Evolutionary conservation across 2,113 vertebrate species (phyloP).

Genomic region (Anseranas semipalmata): DNA sequence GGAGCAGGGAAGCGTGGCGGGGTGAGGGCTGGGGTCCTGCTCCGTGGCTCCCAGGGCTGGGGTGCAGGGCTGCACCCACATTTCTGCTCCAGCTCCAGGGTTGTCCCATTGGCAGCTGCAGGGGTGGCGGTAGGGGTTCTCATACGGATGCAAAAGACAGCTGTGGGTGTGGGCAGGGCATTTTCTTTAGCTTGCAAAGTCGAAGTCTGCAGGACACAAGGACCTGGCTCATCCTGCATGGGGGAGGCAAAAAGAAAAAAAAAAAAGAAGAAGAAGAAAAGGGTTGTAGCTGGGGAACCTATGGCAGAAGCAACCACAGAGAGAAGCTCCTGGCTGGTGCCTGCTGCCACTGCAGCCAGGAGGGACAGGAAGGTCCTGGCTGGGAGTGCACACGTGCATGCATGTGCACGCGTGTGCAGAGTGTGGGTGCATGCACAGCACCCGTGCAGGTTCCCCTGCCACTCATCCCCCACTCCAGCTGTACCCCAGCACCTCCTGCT

Average conservation of each 20-base stretch:
- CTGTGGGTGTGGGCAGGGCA: not conserved
- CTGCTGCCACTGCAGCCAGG: not conserved
- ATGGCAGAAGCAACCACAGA: rapidly evolving
- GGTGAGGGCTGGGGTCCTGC: not conserved
- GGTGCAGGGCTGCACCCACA: no score
- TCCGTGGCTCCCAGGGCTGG: not conserved
- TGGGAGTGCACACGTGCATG: not conserved
- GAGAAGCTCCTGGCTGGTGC: not conserved
- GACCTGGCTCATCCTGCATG: rapidly evolving
- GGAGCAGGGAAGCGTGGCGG: not conserved
- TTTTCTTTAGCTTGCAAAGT: not conserved
- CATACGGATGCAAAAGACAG: rapidly evolving
- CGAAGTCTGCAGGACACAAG: not conserved
- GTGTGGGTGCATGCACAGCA: not conserved
- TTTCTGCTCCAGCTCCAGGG: not conserved
- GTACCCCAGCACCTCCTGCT: not conserved
- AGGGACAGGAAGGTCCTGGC: no score
- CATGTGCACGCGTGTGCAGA: not conserved
- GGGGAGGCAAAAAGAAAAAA: not conserved
- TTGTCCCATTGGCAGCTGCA: not conserved
- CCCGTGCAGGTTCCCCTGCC: not conserved
- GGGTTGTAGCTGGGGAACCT: not conserved
- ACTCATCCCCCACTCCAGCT: not conserved
- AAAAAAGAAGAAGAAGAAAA: not conserved
- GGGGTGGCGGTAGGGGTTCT: not conserved